phyloP scores from a whole-genome alignment of 2,888 invertebrate genomes.

The Calliopum simillimum region DNA sequence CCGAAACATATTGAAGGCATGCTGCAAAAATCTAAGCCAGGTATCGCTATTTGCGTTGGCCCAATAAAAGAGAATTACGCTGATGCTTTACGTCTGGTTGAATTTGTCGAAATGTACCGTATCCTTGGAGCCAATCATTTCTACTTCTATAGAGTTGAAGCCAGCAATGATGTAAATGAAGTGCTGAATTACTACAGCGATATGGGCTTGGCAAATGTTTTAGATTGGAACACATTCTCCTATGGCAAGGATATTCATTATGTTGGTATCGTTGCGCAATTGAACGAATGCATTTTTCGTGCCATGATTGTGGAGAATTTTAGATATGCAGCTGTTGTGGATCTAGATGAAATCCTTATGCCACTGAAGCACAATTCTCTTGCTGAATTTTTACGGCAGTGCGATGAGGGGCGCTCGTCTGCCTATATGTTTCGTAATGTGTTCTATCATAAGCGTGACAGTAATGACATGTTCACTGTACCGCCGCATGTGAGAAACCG shows the following conservation, averaged over 20 bases:
- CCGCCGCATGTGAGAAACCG: conserved; percentile 58
- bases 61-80: conserved; percentile 67
- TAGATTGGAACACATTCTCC: conserved; percentile 65
- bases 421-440: conserved; percentile 68
- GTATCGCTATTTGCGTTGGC: conserved; percentile 66
- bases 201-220: conserved; percentile 59
- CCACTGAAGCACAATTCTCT: conserved; percentile 82
- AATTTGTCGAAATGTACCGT: conserved; percentile 69
- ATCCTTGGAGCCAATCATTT: conserved; percentile 68
- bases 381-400: conserved; percentile 64
- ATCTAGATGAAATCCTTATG: conserved; percentile 88
- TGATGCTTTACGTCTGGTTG: conserved; percentile 66
- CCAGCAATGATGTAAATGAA: conserved; percentile 59
- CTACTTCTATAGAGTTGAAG: conserved; percentile 67
- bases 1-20: conserved; percentile 56
- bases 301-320: conserved; percentile 79
- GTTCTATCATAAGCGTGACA: conserved; percentile 69
- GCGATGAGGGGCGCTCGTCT: conserved; percentile 62
- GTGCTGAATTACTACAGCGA: conserved; percentile 64
- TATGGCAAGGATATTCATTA: conserved; percentile 64
- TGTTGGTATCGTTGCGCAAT: conserved; percentile 88
- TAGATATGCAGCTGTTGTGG: conserved; percentile 85
- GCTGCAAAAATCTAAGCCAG: conserved; percentile 53
- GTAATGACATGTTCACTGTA: conserved; percentile 63
- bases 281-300: conserved; percentile 92